Conservation (phyloP, 2,888 invertebrate species). For the Eumerus sabulonum region DNA sequence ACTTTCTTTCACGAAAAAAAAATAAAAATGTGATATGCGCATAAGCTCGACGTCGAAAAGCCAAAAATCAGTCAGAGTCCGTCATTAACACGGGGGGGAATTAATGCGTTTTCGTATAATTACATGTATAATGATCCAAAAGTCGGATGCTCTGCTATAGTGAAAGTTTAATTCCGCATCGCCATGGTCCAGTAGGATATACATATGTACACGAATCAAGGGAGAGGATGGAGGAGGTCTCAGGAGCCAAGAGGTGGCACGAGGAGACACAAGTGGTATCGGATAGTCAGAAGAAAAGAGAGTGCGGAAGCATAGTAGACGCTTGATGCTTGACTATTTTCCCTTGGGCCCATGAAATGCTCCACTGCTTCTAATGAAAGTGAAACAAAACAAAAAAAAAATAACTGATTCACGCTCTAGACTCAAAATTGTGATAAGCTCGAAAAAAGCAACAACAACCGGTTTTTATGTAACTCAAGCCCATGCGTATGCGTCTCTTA, state of each 20-base stretch:
- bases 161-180: slow-evolving; percentile 77
- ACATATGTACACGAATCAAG: too few relatives aligned
- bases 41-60: slow-evolving; percentile 9
- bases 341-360: slow-evolving; percentile 49
- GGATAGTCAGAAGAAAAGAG: too few relatives aligned
- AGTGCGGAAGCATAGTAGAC: too few relatives aligned
- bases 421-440: slow-evolving; percentile 50
- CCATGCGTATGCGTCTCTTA: slow-evolving; percentile 22
- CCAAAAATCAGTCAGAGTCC: slow-evolving; percentile 8
- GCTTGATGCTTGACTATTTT: slow-evolving; percentile 50
- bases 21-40: background rate
- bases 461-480: slow-evolving; percentile 48
- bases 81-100: slow-evolving; percentile 48
- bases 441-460: too few relatives aligned
- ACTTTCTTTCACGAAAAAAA: slow-evolving; percentile 54
- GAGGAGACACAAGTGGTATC: too few relatives aligned
- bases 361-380: slow-evolving; percentile 75
- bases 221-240: too few relatives aligned
- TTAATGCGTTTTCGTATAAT: slow-evolving; percentile 52
- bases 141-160: slow-evolving; percentile 68
- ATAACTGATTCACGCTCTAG: slow-evolving; percentile 35
- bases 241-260: too few relatives aligned
- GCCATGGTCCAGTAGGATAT: slow-evolving; percentile 75
- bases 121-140: slow-evolving; percentile 57
- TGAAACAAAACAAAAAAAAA: slow-evolving; percentile 70